Evolutionary conservation across 2,888 invertebrate species (phyloP).

Genomic region (Conomelus anceps): DNA sequence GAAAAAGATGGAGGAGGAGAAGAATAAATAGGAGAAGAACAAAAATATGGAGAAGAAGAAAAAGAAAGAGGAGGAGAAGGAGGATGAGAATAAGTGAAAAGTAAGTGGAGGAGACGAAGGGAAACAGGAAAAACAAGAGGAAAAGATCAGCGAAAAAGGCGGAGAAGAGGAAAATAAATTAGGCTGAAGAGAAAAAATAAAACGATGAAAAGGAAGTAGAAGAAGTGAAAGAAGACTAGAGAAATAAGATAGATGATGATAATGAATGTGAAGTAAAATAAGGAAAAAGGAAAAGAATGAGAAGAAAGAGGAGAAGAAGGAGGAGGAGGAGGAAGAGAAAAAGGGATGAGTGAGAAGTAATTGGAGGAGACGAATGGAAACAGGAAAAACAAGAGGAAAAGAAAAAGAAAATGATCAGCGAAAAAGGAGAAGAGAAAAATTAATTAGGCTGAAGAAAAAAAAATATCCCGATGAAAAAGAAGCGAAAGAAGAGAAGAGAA

Average conservation of each 20-base stretch:
- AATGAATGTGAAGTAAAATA: background rate
- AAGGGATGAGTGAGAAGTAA: background rate
- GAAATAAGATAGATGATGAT: background rate
- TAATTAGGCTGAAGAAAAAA: no score
- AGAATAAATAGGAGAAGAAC: background rate
- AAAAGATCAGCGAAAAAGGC: background rate
- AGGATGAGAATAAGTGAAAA: background rate
- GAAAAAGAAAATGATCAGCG: background rate
- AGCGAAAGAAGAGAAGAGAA: background rate
- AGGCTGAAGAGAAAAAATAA: no score
- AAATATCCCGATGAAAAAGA: no score
- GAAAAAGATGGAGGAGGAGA: background rate
- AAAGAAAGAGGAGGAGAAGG: background rate
- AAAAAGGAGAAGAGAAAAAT: background rate
- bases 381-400: background rate
- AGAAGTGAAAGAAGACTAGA: background rate
- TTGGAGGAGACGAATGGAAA: background rate
- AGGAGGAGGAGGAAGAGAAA: background rate
- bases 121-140: background rate
- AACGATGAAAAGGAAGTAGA: background rate
- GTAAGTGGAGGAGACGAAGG: no score
- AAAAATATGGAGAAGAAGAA: background rate
- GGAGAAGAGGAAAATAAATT: background rate
- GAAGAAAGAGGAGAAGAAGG: background rate
- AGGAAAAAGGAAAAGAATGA: background rate